Percentiles rank a stretch among this genome's conserved stretches.
phyloP scores from a whole-genome alignment of 2,113 vertebrate species.

The Bos taurus region ARS-UCD2.0 NC_037330.1:83488001-83488500 shows the following conservation, averaged over 20 bases:
- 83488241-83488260: background rate
- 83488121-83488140: background rate
- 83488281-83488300: background rate
- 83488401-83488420: background rate
- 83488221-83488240: background rate
- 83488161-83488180: background rate
- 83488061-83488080: background rate
- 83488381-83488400: background rate
- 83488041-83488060: background rate
- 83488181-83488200: background rate
- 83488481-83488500: background rate
- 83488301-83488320: background rate
- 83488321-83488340: background rate
- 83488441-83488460: background rate
- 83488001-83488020: background rate
- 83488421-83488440: background rate
- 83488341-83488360: background rate
- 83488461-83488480: background rate
- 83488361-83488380: background rate
- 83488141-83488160: background rate
- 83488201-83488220: background rate
- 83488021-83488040: background rate
- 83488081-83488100: background rate
- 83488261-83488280: background rate
- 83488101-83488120: background rate